Percentiles rank a stretch among this genome's conserved stretches.
Evolutionary conservation across 2,797 vertebrate genomes (phyloP).

Genomic region (Mormyrus hasselquistii): DNA sequence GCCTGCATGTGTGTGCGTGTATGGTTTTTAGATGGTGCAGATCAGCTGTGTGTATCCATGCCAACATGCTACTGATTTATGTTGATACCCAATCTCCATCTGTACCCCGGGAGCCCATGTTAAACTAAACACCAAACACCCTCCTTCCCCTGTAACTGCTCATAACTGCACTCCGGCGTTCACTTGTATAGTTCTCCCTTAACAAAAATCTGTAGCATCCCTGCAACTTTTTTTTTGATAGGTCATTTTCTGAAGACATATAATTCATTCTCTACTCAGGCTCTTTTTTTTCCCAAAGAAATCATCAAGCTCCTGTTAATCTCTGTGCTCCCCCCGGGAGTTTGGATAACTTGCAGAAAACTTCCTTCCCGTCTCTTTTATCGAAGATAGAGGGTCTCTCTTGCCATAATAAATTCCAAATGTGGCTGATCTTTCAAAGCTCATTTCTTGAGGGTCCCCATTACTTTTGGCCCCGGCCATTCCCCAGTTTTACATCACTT

Average conservation of each 20-base stretch:
- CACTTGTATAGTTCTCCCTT: neutral
- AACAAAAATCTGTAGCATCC: neutral
- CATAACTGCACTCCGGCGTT: neutral
- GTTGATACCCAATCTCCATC: neutral
- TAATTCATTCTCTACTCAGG: neutral
- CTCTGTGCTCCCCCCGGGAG: neutral
- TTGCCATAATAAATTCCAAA: constrained; percentile 16
- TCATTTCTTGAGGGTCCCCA: constrained; percentile 5
- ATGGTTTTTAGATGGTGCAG: constrained; percentile 17
- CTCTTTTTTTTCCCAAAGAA: neutral
- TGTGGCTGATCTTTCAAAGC: constrained; percentile 14
- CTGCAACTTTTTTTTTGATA: neutral
- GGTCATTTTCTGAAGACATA: neutral
- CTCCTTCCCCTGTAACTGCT: neutral
- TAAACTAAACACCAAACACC: neutral
- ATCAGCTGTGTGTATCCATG: neutral
- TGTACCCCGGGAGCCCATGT: neutral
- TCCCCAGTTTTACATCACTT: constrained; percentile 14
- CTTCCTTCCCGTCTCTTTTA: neutral
- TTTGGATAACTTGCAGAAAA: constrained; percentile 3
- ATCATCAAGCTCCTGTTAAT: constrained; percentile 14
- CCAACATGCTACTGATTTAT: neutral
- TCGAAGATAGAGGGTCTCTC: neutral
- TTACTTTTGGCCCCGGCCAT: neutral
- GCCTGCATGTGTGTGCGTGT: constrained; percentile 18